These are phyloP conservation scores for Pheosia gnoma DNA, from an alignment of 2,888 invertebrate genomes.

Conservation along the genomic window DNA sequence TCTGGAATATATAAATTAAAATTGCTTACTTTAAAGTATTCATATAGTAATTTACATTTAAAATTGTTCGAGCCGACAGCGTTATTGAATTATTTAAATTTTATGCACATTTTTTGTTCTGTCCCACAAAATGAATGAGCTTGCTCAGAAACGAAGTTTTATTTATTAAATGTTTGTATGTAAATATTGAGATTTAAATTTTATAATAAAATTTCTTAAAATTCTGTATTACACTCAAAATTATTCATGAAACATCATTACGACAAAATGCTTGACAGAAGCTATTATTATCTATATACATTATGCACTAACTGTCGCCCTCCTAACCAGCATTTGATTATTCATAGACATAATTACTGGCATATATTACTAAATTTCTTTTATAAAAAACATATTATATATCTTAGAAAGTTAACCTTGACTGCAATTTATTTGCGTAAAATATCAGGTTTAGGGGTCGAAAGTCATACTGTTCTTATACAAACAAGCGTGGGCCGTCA, in stretches of 20 bases:
- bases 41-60: slow-evolving; percentile 23
- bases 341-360: too few species aligned
- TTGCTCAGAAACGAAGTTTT: neutral
- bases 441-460: slow-evolving; percentile 6
- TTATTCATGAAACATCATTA: too few species aligned
- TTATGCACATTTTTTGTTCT: slow-evolving; percentile 19
- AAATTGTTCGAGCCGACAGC: slow-evolving; percentile 33
- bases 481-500: slow-evolving; percentile 33
- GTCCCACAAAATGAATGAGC: neutral
- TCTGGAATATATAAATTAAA: slow-evolving; percentile 9
- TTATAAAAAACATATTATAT: too few species aligned
- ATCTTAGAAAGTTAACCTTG: too few species aligned
- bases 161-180: slow-evolving; percentile 7
- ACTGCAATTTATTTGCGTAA: too few species aligned
- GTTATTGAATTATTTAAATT: slow-evolving; percentile 28
- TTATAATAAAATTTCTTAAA: neutral
- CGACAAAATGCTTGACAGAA: too few species aligned
- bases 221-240: neutral
- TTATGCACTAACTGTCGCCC: too few species aligned
- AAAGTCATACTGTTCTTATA: slow-evolving; percentile 12
- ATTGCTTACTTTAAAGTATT: slow-evolving; percentile 27
- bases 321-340: too few species aligned
- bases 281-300: too few species aligned
- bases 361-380: too few species aligned
- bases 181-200: neutral